These are phyloP conservation scores for Megastigmus dorsalis DNA, from an alignment of 2,888 invertebrate genomes.

Conservation along the genomic window DNA sequence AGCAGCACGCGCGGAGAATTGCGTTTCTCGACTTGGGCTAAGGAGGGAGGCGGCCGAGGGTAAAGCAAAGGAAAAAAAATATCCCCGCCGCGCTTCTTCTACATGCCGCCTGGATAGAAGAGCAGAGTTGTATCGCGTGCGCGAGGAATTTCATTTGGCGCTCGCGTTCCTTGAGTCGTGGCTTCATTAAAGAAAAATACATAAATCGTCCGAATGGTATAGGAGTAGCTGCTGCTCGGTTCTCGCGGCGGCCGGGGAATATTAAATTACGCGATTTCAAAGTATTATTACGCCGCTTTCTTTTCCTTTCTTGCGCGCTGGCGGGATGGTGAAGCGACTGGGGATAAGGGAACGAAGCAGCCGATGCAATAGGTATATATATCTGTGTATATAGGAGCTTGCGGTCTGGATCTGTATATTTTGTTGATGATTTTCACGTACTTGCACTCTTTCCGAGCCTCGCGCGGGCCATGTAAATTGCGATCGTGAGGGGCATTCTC, in stretches of 20 bases:
- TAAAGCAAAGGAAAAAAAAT: neutral
- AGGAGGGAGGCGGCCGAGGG: neutral
- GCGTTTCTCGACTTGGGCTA: neutral
- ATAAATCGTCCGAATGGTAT: too few species aligned
- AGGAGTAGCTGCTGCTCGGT: too few species aligned
- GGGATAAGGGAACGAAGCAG: neutral
- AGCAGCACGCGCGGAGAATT: neutral
- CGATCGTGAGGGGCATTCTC: neutral
- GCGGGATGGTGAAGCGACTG: neutral
- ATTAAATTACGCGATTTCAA: conserved; percentile 50
- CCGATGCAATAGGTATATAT: neutral
- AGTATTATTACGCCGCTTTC: conserved; percentile 41
- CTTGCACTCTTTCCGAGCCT: too few species aligned
- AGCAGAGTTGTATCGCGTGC: neutral
- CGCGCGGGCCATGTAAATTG: conserved; percentile 31
- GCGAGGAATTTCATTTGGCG: conserved; percentile 42
- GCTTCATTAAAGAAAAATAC: conserved; percentile 54
- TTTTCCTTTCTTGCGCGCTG: neutral
- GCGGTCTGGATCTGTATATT: too few species aligned
- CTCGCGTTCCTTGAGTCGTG: too few species aligned
- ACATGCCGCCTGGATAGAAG: neutral
- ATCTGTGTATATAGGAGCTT: too few species aligned
- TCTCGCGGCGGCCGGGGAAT: neutral
- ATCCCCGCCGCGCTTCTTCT: too few species aligned
- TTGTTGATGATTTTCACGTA: conserved; percentile 51